These are phyloP conservation scores for Triplophysa tibetana DNA, from an alignment of 2,113 vertebrate genomes.

Conservation along the genomic window DNA sequence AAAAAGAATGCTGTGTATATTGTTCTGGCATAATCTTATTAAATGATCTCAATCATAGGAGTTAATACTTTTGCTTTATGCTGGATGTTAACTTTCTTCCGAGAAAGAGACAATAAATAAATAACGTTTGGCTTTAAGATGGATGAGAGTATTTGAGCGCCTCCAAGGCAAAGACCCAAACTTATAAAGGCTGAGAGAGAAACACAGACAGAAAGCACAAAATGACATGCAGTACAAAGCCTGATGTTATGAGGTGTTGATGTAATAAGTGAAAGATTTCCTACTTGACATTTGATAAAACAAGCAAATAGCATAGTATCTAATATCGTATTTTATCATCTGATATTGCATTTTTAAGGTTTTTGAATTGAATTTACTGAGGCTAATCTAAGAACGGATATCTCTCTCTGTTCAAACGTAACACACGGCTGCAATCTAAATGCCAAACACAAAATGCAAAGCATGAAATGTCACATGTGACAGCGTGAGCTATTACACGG, in stretches of 20 bases:
- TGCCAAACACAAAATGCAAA: conserved; percentile 13
- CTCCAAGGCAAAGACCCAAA: neutral
- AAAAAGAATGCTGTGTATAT: too few species aligned
- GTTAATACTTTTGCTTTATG: too few species aligned
- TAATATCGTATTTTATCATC: neutral
- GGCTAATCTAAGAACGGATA: neutral
- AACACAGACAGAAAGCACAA: neutral
- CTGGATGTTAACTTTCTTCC: too few species aligned
- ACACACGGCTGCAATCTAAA: neutral
- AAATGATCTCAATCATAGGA: too few species aligned
- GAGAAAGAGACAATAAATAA: conserved; percentile 43
- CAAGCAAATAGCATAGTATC: neutral
- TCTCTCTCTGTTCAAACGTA: conserved; percentile 16
- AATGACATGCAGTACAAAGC: neutral
- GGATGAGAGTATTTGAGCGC: neutral
- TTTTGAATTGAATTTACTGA: conserved; percentile 4
- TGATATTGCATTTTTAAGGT: neutral
- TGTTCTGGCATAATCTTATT: too few species aligned
- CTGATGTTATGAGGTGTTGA: neutral
- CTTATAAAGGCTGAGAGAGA: neutral
- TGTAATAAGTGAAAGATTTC: neutral
- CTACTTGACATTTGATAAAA: conserved; percentile 5
- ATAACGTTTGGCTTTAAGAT: neutral
- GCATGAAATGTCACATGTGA: neutral
- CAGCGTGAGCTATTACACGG: neutral